phyloP scores from a whole-genome alignment of 2,113 vertebrate genomes.

The Jacana jacana region DNA sequence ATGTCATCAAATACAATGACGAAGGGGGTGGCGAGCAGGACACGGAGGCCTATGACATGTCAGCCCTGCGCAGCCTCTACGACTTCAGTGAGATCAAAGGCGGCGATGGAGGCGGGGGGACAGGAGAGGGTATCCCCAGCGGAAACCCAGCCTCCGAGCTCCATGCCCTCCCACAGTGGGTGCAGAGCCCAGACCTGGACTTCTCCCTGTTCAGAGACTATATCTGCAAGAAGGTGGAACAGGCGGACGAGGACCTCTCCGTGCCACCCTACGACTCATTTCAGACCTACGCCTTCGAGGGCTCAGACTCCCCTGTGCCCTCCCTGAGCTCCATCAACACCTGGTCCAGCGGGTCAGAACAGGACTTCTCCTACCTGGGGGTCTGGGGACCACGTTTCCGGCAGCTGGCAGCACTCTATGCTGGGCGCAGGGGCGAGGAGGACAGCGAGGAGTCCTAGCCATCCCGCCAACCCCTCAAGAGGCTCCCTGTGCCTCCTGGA shows the following conservation, averaged over 20 bases:
- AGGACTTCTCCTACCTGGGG: slow-evolving; percentile 95
- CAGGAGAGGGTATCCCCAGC: slow-evolving; percentile 38
- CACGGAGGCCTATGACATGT: slow-evolving; percentile 99
- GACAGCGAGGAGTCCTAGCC: slow-evolving; percentile 87
- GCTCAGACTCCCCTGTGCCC: slow-evolving; percentile 86
- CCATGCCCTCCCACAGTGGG: slow-evolving; percentile 86
- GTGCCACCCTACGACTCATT: slow-evolving; percentile 98
- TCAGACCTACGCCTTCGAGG: slow-evolving; percentile 98
- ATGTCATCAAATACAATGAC: slow-evolving; percentile 99
- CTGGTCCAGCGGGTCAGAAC: slow-evolving; percentile 89
- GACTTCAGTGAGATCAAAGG: slow-evolving; percentile 92
- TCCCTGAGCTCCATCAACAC: slow-evolving; percentile 97
- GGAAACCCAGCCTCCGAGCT: slow-evolving; percentile 74
- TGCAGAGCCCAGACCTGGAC: slow-evolving; percentile 82
- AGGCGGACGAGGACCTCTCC: slow-evolving; percentile 90
- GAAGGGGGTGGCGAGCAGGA: slow-evolving; percentile 98
- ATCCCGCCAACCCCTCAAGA: neutral
- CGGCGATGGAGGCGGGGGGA: slow-evolving; percentile 71
- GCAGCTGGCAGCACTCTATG: slow-evolving; percentile 92
- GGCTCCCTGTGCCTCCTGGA: rapidly evolving
- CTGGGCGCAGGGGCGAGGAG: slow-evolving; percentile 78
- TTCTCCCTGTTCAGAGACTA: slow-evolving; percentile 96
- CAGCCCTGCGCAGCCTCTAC: slow-evolving; percentile 93
- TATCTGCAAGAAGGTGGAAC: slow-evolving; percentile 95
- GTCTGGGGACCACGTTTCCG: slow-evolving; percentile 95